These are phyloP conservation scores for Acipenser ruthenus DNA, from an alignment of 2,797 vertebrate genomes.

Conservation along the genomic window DNA sequence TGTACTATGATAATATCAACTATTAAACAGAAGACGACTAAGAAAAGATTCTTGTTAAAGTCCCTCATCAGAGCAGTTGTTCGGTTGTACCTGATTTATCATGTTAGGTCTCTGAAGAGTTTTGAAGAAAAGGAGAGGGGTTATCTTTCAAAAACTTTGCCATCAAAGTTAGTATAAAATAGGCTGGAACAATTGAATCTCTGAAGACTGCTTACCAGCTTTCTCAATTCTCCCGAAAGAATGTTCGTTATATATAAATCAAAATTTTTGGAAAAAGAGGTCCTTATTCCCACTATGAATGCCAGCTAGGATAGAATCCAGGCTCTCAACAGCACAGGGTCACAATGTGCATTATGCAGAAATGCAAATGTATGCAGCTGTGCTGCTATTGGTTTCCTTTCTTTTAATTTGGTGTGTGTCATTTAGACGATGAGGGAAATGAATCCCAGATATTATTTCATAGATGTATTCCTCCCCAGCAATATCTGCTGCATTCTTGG, in stretches of 20 bases:
- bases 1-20: too few species aligned
- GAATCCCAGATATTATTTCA: constrained; percentile 37
- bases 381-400: constrained; percentile 32
- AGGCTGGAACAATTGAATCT: constrained; percentile 12
- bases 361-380: constrained; percentile 35
- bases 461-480: constrained; percentile 35
- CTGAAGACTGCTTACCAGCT: constrained; percentile 8
- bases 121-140: constrained; percentile 1
- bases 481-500: constrained; percentile 31
- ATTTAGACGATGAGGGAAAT: constrained; percentile 36
- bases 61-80: constrained; percentile 37
- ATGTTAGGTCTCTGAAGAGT: constrained; percentile 37
- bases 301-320: constrained; percentile 7
- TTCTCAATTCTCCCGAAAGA: constrained; percentile 10
- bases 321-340: constrained; percentile 4
- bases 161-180: constrained; percentile 11
- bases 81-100: constrained; percentile 28
- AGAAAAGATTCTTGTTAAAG: neutral
- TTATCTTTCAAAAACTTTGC: neutral
- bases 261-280: neutral
- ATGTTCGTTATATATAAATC: constrained; percentile 3
- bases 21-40: too few species aligned
- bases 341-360: constrained; percentile 12
- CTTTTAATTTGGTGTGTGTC: constrained; percentile 36
- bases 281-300: constrained; percentile 9